A percentile compares a stretch with the other conserved stretches of the same genome.
Evolutionary conservation across 2,797 vertebrate species (phyloP).

Genomic region (Steatocranus sp.): DNA sequence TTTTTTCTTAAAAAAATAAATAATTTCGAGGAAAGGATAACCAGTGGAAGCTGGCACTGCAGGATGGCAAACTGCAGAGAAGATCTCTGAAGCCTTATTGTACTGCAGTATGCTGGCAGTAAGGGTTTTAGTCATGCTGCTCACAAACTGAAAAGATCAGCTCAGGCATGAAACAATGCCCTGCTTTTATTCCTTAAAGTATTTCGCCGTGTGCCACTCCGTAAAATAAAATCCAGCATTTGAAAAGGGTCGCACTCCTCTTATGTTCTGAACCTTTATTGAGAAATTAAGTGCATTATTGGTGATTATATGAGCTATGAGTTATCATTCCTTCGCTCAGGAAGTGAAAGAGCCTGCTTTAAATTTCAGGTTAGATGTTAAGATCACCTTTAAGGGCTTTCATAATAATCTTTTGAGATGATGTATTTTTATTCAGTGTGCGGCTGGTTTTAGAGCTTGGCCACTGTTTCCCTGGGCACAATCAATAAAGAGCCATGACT

Average conservation of each 20-base stretch:
- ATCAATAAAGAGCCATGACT: conserved; percentile 46
- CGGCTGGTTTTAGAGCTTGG: conserved; percentile 5
- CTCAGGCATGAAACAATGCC: conserved; percentile 11
- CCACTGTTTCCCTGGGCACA: conserved; percentile 13
- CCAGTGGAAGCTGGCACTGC: conserved; percentile 6
- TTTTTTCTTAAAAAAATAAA: not conserved
- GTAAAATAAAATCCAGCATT: conserved; percentile 8
- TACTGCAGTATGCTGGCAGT: conserved; percentile 20
- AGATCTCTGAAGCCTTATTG: conserved; percentile 36
- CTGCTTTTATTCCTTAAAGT: not conserved
- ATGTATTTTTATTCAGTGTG: not conserved
- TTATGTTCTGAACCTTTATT: not conserved
- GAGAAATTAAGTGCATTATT: not conserved
- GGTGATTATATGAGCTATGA: not conserved
- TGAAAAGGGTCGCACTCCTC: not conserved
- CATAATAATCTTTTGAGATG: not conserved
- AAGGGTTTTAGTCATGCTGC: conserved; percentile 24
- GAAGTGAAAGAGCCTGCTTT: not conserved
- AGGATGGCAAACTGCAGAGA: conserved; percentile 27
- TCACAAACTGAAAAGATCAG: conserved; percentile 33
- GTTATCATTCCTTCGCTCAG: not conserved
- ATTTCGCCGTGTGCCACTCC: conserved; percentile 24
- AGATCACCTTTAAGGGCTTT: not conserved
- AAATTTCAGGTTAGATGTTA: not conserved
- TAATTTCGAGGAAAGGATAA: conserved; percentile 19